Conservation (phyloP, 2,888 invertebrate genomes). For the Plagodis pulveraria region DNA sequence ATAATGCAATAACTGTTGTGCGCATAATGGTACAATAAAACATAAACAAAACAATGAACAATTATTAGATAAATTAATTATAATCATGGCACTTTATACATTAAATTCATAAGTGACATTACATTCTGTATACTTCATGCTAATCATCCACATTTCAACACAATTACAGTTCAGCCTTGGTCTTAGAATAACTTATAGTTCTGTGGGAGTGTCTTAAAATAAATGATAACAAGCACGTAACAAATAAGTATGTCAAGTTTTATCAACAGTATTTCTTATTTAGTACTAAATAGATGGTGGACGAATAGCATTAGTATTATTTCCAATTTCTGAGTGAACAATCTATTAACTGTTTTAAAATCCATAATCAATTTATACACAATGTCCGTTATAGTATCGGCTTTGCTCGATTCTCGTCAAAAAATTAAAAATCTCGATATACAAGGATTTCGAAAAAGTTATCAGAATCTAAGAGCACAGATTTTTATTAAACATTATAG, state of each 20-base stretch:
- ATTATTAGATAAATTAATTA: slow-evolving; percentile 20
- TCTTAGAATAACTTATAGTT: not conserved
- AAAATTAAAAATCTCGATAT: slow-evolving; percentile 24
- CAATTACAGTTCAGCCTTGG: not conserved
- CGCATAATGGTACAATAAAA: slow-evolving; percentile 21
- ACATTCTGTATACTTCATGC: slow-evolving; percentile 17
- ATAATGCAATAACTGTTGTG: slow-evolving; percentile 19
- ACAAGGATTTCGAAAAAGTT: slow-evolving; percentile 44
- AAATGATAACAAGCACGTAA: too few species aligned
- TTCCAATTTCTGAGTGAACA: slow-evolving; percentile 21
- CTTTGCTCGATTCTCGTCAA: slow-evolving; percentile 13
- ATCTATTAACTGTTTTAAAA: slow-evolving; percentile 15
- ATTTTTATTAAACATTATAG: slow-evolving; percentile 56
- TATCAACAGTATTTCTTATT: too few species aligned
- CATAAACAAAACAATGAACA: slow-evolving; percentile 28
- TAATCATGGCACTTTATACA: slow-evolving; percentile 47
- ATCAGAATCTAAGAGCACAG: slow-evolving; percentile 56
- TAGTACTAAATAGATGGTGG: slow-evolving; percentile 2
- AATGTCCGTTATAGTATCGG: slow-evolving; percentile 17
- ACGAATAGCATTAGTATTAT: slow-evolving; percentile 14
- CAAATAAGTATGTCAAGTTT: too few species aligned
- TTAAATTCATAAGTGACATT: slow-evolving; percentile 29
- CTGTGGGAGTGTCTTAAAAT: too few species aligned
- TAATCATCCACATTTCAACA: slow-evolving; percentile 16
- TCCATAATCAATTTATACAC: slow-evolving; percentile 9